Evolutionary conservation across 1,140 invertebrate species (phyloP).

Genomic region (Procambarus virginalis): DNA sequence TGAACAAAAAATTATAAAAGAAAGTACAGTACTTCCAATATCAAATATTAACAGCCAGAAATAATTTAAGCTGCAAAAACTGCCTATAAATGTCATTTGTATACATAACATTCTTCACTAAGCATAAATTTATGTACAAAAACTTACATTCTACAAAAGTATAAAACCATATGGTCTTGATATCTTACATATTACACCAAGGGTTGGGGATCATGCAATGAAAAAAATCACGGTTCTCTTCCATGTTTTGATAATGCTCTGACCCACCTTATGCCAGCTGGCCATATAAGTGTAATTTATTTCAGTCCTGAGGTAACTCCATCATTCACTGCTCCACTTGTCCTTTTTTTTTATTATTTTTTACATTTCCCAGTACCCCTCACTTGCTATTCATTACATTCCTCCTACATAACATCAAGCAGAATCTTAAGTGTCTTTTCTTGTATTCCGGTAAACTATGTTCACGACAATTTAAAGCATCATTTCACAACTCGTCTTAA

Average conservation of each 20-base stretch:
- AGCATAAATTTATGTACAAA: conserved; percentile 1
- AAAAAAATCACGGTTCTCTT: not conserved
- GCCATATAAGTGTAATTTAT: not conserved
- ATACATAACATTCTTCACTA: conserved; percentile 7
- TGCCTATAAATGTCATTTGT: not conserved
- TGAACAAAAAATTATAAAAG: not conserved
- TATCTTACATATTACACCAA: conserved; percentile 10
- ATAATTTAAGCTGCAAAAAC: conserved; percentile 14
- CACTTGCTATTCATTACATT: not conserved
- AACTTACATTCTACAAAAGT: conserved; percentile 1
- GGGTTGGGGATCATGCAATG: not conserved
- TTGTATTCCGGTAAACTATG: not conserved
- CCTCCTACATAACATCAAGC: not conserved
- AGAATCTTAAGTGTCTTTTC: not conserved
- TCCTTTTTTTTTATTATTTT: not conserved
- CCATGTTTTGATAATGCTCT: not conserved
- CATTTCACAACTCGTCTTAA: not conserved
- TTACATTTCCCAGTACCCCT: not conserved
- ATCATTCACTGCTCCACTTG: not conserved
- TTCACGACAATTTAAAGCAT: not conserved
- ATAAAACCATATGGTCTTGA: not conserved
- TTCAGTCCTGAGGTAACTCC: not conserved
- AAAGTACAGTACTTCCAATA: not conserved
- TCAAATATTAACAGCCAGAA: not conserved
- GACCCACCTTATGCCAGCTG: not conserved